A percentile compares a stretch with the other conserved stretches of the same genome.
phyloP scores from a whole-genome alignment of 2,113 vertebrate genomes.

The Danionella cerebrum region DNA sequence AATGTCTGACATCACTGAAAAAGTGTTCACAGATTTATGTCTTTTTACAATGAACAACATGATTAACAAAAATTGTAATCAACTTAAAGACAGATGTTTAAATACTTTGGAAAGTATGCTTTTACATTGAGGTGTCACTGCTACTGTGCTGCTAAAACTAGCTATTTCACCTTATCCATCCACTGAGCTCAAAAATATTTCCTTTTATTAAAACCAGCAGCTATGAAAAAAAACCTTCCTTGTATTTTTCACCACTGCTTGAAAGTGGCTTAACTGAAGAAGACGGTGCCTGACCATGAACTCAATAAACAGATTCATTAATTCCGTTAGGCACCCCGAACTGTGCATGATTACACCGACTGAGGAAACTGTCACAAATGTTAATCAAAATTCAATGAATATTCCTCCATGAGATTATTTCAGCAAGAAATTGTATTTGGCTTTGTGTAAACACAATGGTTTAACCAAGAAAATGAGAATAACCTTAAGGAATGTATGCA shows the following conservation, averaged over 20 bases:
- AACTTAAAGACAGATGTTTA: too few species aligned
- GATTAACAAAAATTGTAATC: too few species aligned
- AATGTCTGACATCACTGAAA: too few species aligned
- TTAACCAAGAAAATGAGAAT: not conserved
- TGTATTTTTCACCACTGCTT: not conserved
- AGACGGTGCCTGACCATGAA: slow-evolving; percentile 2
- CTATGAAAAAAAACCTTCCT: too few species aligned
- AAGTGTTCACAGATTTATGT: too few species aligned
- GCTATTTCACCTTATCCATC: not conserved
- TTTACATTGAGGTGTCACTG: too few species aligned
- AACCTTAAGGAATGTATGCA: not conserved
- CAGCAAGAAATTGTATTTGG: not conserved
- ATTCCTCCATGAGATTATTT: not conserved
- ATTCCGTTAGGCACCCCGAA: slow-evolving; percentile 4
- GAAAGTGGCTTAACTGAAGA: not conserved
- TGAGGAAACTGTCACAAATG: not conserved
- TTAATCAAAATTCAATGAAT: not conserved
- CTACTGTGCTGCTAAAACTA: too few species aligned
- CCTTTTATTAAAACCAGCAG: not conserved
- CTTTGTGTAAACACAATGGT: too few species aligned
- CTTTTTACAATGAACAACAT: too few species aligned
- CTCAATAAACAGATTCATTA: slow-evolving; percentile 11
- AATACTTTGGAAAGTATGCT: too few species aligned
- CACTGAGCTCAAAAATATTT: not conserved
- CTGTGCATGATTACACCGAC: not conserved